Conservation (phyloP, 2,113 vertebrate genomes). For the Tyto alba region DNA sequence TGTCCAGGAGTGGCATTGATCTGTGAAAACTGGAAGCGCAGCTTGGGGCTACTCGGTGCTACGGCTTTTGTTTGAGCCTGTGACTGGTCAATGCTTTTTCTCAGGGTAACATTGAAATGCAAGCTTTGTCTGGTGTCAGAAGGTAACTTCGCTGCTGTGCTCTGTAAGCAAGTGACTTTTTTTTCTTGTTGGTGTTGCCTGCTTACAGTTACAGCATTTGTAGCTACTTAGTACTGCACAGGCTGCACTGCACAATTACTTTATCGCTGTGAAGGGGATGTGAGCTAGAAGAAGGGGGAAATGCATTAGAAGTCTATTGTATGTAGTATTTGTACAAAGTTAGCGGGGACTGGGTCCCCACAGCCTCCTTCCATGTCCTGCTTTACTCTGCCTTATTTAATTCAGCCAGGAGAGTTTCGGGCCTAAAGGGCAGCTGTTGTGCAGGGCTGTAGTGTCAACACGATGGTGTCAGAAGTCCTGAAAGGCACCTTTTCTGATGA, state of each 20-base stretch:
- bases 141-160: not conserved
- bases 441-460: no score
- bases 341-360: not conserved
- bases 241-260: not conserved
- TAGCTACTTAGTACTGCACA: not conserved
- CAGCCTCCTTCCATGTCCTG: no score
- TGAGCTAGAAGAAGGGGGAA: not conserved
- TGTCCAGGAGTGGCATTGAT: not conserved
- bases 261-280: not conserved
- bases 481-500: not conserved
- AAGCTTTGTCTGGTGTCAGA: not conserved
- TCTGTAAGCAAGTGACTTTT: not conserved
- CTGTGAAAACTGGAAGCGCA: not conserved
- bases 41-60: not conserved
- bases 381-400: not conserved
- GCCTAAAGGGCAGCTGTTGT: not conserved
- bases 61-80: not conserved
- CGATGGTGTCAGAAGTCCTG: not conserved
- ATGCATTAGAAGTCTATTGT: not conserved
- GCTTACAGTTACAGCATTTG: not conserved
- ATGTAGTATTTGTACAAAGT: rapidly evolving
- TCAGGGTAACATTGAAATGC: not conserved
- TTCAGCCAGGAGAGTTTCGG: not conserved
- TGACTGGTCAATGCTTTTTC: not conserved
- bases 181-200: not conserved